Evolutionary conservation across 2,797 vertebrate genomes (phyloP).

Genomic region (Zalophus californianus): DNA sequence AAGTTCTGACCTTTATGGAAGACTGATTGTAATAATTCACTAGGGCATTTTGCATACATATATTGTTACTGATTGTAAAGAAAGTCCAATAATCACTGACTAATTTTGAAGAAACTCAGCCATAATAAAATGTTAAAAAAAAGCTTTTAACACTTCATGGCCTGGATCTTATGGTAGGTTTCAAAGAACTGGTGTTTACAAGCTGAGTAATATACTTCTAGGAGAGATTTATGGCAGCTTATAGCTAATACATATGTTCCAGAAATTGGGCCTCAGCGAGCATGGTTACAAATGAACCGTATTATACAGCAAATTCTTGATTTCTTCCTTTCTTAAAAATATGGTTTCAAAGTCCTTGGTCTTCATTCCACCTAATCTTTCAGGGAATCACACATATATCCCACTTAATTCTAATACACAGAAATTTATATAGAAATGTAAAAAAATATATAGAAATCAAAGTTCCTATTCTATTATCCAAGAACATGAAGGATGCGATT

Average conservation of each 20-base stretch:
- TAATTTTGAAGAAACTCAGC: conserved; percentile 57
- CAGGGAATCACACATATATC: conserved; percentile 64
- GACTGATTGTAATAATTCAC: not conserved
- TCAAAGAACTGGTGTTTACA: conserved; percentile 59
- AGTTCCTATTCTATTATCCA: not conserved
- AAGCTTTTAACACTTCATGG: conserved; percentile 42
- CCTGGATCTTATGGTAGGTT: not conserved
- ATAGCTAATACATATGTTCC: conserved; percentile 37
- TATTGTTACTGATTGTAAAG: not conserved
- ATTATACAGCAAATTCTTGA: conserved; percentile 59
- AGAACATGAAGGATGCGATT: conserved; percentile 65
- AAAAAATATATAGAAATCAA: not conserved
- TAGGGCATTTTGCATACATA: not conserved
- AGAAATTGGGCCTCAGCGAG: conserved; percentile 41
- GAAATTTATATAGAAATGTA: conserved; percentile 44
- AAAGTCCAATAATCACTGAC: not conserved
- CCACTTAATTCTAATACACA: conserved; percentile 55
- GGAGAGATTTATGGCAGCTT: conserved; percentile 58
- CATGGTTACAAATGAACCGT: conserved; percentile 63
- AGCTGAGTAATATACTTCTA: conserved; percentile 32
- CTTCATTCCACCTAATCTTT: conserved; percentile 57
- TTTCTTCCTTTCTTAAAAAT: conserved; percentile 58
- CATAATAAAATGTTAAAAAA: conserved; percentile 18
- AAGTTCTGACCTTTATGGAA: not conserved
- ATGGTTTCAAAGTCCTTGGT: conserved; percentile 58